phyloP scores from a whole-genome alignment of 1,140 invertebrate species.

The Lucilia cuprina region DNA sequence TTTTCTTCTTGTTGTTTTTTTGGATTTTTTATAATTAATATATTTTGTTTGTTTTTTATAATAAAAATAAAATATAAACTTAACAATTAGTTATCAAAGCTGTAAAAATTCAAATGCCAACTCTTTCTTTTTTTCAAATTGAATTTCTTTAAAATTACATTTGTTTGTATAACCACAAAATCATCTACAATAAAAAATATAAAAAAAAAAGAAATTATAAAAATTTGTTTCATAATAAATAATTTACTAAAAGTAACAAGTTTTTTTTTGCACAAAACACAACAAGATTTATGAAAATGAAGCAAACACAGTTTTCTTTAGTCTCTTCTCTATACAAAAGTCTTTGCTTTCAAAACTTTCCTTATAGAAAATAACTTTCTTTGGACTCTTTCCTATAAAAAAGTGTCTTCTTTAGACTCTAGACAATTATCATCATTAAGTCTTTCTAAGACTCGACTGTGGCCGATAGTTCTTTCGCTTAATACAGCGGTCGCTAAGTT shows the following conservation, averaged over 20 bases:
- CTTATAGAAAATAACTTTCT: too few species aligned
- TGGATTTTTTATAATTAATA: background rate
- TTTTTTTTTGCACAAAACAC: background rate
- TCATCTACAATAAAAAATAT: background rate
- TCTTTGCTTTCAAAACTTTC: too few species aligned
- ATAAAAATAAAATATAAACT: slow-evolving; percentile 7
- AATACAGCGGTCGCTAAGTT: too few species aligned
- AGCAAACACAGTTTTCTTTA: too few species aligned
- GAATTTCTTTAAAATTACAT: background rate
- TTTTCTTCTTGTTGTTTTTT: background rate
- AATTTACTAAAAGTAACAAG: background rate
- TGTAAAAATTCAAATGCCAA: background rate
- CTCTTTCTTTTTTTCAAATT: background rate
- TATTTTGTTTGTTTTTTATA: background rate
- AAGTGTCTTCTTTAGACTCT: too few species aligned
- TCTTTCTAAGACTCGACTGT: too few species aligned
- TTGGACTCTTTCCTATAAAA: too few species aligned
- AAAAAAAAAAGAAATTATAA: background rate
- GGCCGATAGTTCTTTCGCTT: too few species aligned
- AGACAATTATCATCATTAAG: too few species aligned
- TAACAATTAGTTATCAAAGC: slow-evolving; percentile 7
- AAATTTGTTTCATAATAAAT: background rate
- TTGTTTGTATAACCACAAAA: background rate
- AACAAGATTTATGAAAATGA: background rate
- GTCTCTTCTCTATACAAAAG: too few species aligned